Base-by-base conservation (phyloP, 2,797 vertebrate species). In the Pseudocheirus occidentalis region DNA sequence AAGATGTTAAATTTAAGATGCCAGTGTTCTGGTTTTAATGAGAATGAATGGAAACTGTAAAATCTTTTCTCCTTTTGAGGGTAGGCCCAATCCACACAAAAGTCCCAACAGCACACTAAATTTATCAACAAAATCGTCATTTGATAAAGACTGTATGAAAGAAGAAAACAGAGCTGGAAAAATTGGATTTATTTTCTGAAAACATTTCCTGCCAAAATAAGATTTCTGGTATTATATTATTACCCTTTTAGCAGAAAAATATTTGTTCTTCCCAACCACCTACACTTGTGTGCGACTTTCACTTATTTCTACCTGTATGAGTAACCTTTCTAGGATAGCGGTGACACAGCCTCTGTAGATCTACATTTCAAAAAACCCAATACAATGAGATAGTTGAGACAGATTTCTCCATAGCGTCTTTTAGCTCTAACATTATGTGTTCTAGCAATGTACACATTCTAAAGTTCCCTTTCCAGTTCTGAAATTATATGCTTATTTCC, bases 1-100 rank as follows among this genome's bases (percentile, higher is more conserved):
- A 96, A 98, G 96, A 98, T 96, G 97, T 97, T 97, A 98, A 98
- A 98, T 97, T 97, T 98, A 97, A 98, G 96, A 98, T 97, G 96
- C 97, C 98, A 98, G 98, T 98, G 66, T 96, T 95, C 98, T 95
- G 94, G 93, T 97, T 98, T 98, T 97, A 98, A 96, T 96, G 96
- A 98, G 98, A 98, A 97, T 93, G 91, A 98, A 98, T 97, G 97
- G 97, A 95, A 98, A 95, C 40, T 3, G 91, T 93, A 97, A 98
- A 98, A 96, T 21, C 55, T 59, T 13, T 46, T 89, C 94, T 95
- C 81, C 27, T 96, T 96, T 55, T 96, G 96, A 96, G 96, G 95
- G 95, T 95, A 98, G 96, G 97, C 97, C 96, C 94, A 95, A 95
- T 96, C 93, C 59, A 97, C 93, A 91, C 91, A 29, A 58, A 95